Evolutionary conservation across 2,797 vertebrate species (phyloP), one percentile per base, ranked within the genome.

Genomic region (Hypotaenidia philippensis): DNA sequence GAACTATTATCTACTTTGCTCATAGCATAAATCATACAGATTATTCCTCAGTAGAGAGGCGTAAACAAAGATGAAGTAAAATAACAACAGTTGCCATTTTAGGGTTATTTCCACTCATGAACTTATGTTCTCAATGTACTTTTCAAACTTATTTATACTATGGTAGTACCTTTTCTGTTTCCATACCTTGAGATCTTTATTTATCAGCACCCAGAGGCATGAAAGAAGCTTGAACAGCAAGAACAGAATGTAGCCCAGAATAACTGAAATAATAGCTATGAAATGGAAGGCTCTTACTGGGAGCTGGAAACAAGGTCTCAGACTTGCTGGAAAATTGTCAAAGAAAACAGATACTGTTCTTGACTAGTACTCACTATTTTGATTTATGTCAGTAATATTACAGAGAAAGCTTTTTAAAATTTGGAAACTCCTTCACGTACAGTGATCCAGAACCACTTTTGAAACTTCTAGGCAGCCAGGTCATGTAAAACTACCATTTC

Each of bases 21-120:
- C 27, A 53, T 56, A 66, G 16, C 40, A 74, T 79, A 78, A 83
- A 21, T 59, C 66, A 66, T 34, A 38, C 22, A 72, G 8, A 31
- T 17, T 64, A 29, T 38, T 71, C 27, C 44, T 68, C 52, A 34
- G n/a, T 0, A 80, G 14, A 79, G 36, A 75, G 29, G 26, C 26
- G 94, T 79, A 75, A 74, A 84, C 34, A 82, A 88, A 91, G 53
- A 90, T 49, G 45, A 79, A 88, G 23, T 63, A 69, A 96, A 95
- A 83, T 65, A 95, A 61, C 36, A 95, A 32, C 49, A 72, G 27
- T 8, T 87, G 45, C 15, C 53, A 91, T 17, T 78, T 80, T 50
- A 65, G 32, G 60, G 38, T 68, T 64, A 75, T 95, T 83, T 94
- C 50, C 38, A 78, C 56, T 29, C 53, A 50, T 65, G 41, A 74